These are phyloP conservation scores for Kryptopterus vitreolus DNA, from an alignment of 2,797 vertebrate genomes.

Conservation along the genomic window DNA sequence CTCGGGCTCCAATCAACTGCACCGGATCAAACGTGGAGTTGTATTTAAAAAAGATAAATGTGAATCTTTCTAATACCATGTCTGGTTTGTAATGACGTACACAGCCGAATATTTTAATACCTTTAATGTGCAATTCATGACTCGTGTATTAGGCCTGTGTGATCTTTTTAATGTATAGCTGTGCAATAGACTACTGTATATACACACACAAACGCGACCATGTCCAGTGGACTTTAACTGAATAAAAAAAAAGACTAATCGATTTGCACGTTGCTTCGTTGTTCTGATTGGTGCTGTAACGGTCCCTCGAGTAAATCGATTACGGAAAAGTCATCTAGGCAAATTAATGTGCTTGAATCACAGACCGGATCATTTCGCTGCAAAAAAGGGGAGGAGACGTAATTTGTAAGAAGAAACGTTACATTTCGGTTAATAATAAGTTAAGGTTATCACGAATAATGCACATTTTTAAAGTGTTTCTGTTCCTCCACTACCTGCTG, in stretches of 20 bases:
- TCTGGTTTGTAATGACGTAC: constrained; percentile 57
- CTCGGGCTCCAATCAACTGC: not conserved
- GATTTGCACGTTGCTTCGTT: not conserved
- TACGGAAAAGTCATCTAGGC: too few relatives aligned
- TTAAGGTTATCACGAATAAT: too few relatives aligned
- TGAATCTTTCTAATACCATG: constrained; percentile 54
- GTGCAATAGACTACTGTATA: constrained; percentile 86
- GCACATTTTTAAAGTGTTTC: too few relatives aligned
- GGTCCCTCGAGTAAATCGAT: too few relatives aligned
- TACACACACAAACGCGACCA: constrained; percentile 75
- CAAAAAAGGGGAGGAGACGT: too few relatives aligned
- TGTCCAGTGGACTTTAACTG: constrained; percentile 81
- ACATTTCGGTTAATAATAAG: too few relatives aligned
- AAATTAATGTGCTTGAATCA: too few relatives aligned
- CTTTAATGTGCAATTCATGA: constrained; percentile 42
- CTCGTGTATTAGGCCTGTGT: constrained; percentile 43
- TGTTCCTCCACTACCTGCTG: too few relatives aligned
- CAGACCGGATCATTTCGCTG: too few relatives aligned
- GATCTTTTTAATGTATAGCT: constrained; percentile 71
- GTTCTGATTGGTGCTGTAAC: too few relatives aligned
- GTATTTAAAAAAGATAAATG: constrained; percentile 43
- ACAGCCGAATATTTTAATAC: constrained; percentile 52
- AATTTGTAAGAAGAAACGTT: too few relatives aligned
- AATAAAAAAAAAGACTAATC: constrained; percentile 77
- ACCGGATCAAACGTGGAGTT: constrained; percentile 44